Evolutionary conservation across 2,888 invertebrate genomes (phyloP), one percentile per base, ranked within the genome.

Genomic region (Leucoma salicis): DNA sequence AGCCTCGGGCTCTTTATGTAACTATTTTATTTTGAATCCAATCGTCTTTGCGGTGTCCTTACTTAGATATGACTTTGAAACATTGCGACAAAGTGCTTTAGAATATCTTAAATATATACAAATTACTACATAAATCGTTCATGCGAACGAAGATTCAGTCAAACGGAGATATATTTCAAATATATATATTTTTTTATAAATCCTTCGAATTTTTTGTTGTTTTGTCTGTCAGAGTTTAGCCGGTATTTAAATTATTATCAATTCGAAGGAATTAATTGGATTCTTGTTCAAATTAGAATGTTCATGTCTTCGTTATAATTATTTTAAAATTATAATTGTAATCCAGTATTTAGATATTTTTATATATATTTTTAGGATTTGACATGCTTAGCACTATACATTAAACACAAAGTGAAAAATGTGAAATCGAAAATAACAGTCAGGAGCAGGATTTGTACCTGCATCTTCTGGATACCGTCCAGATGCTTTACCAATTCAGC

Each of bases 181-280:
- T 45, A 46, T 44, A 43, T 28, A 21, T 27, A 39, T 48, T 57
- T 47, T 46, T 29, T 29, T 28, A 33, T 29, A 42, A 39, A 46
- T 27, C 39, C 42, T 36, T 46, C 32, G 35, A 31, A 21, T 11
- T 53, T 55, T 55, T 45, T 57, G 39, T 49, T 13, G 12, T 57
- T 57, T 53, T 47, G 50, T 49, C 51, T 47, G 36, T 27, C 28
- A 32, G 18, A 39, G 47, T 50, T 60, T 61, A 51, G 42, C 29
- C 13, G 47, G 53, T 49, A 47, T 57, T 60, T 44, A 57, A 49
- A 58, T 58, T 49, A 46, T 49, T 61, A 49, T 42, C 56, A 61
- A 61, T 61, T 55, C 55, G 53, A 35, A 46, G 39, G 46, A 61
- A 56, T 51, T 61, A 61, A 61, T 61, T 61, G 58, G 56, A 53